Evolutionary conservation across 2,113 vertebrate genomes (phyloP).

Genomic region (Oxygymnocypris stewartii): DNA sequence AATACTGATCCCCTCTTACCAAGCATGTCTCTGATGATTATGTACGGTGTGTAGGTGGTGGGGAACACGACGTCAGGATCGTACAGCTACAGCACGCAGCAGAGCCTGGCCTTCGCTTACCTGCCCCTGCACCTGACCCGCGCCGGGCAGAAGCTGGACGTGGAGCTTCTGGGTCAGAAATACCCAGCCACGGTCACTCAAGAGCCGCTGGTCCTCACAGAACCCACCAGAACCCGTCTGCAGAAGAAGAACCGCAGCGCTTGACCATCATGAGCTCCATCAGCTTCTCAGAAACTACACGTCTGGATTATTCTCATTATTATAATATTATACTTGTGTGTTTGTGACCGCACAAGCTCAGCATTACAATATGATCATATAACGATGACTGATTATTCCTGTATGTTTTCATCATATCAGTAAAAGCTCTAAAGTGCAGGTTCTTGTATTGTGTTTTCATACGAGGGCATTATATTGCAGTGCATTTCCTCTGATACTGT

Average conservation of each 20-base stretch:
- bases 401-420: background rate
- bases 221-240: slow-evolving; percentile 82
- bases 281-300: background rate
- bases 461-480: too few relatives aligned
- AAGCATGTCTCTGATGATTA: too few relatives aligned
- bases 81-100: slow-evolving; percentile 87
- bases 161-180: slow-evolving; percentile 89
- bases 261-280: slow-evolving; percentile 20
- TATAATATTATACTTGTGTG: too few relatives aligned
- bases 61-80: slow-evolving; percentile 95
- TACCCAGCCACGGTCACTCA: slow-evolving; percentile 82
- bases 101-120: slow-evolving; percentile 92
- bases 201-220: slow-evolving; percentile 89
- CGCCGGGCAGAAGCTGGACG: slow-evolving; percentile 87
- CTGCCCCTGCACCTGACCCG: slow-evolving; percentile 82
- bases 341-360: background rate
- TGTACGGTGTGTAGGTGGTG: slow-evolving; percentile 84
- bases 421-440: background rate
- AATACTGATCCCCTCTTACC: too few relatives aligned
- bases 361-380: background rate
- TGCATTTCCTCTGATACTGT: too few relatives aligned
- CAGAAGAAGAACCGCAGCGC: slow-evolving; percentile 76
- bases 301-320: too few relatives aligned
- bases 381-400: background rate
- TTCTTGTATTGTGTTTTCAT: too few relatives aligned